These are phyloP conservation scores for Pocillopora damicornis DNA, from an alignment of 64 coral and sea anemone genomes.

Conservation along the genomic window DNA sequence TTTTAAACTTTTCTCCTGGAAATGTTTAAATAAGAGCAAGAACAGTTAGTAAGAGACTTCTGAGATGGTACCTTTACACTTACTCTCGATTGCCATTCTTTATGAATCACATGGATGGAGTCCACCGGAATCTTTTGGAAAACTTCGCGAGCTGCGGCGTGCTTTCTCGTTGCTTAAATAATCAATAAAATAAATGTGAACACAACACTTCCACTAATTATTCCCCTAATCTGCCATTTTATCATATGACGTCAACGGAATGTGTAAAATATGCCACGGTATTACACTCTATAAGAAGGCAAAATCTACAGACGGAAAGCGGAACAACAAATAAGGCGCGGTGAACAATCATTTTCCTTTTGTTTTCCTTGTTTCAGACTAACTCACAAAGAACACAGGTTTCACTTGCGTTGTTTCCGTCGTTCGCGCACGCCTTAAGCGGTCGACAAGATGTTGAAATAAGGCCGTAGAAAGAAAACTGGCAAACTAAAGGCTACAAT, in stretches of 20 bases:
- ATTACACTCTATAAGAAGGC: neutral
- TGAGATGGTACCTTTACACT: neutral
- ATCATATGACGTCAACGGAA: too few species aligned
- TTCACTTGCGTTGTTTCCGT: too few species aligned
- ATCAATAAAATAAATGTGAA: neutral
- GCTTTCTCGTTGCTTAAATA: slow-evolving; percentile 80
- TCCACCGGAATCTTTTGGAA: slow-evolving; percentile 86
- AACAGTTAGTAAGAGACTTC: neutral
- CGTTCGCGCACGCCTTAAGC: too few species aligned
- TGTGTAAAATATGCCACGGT: too few species aligned
- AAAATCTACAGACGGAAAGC: neutral
- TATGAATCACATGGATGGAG: slow-evolving; percentile 88
- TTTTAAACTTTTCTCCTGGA: neutral
- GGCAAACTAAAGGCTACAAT: too few species aligned
- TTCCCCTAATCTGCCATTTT: neutral
- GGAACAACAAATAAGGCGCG: too few species aligned
- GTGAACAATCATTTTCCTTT: too few species aligned
- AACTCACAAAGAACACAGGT: too few species aligned
- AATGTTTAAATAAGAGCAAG: neutral
- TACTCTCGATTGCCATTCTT: slow-evolving; percentile 88
- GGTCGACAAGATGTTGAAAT: too few species aligned
- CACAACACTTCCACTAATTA: neutral
- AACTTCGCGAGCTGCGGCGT: slow-evolving; percentile 82
- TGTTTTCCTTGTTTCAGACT: too few species aligned
- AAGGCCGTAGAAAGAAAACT: too few species aligned